Base-by-base conservation (phyloP, 2,888 invertebrate genomes). In the Ganaspis brasiliensis region DNA sequence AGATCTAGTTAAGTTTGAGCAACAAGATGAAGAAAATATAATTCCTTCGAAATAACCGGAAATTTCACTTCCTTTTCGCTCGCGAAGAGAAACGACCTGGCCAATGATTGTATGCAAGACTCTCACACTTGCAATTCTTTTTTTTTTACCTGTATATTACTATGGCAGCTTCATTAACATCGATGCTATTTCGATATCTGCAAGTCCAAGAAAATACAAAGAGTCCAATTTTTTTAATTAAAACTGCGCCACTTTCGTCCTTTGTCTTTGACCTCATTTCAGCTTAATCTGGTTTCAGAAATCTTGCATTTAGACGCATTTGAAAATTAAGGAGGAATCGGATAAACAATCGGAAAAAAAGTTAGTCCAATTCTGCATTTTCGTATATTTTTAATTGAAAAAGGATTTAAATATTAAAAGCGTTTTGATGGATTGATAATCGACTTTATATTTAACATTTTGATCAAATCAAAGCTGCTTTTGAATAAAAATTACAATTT, bases 61-160 rank as follows among this genome's bases (percentile, higher is more conserved):
- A 87, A 84, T 88, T 87, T 87, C 87, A 87, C 85, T 87, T 87
- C 85, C 83, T 85, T 87, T 87, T 86, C 85, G 78, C 78, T 72
- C 73, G 71, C 26, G 52, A 59, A 74, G 81, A 78, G 79, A 81
- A 81, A 81, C 77, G 81, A 74, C 74, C 76, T 4, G 86, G 84
- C 88, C 87, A 87, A 87, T 87, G 83, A 77, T 75, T 71, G 31
- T 40, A 70, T 49, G 73, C 74, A 74, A 79, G 73, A 82, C 83
- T 85, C 82, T 85, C 87, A 77, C 79, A 49, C 31, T 52, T 61
- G 40, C 70, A 72, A 73, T 71, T 40, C 16, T 81, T 40, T 74
- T 72, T 56, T 57, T 21, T 37, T 0, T 40, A 12, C 35, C 12
- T 14, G 37, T 37, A 40, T 12, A 63, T 63, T 63, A 63, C 37